A percentile compares a stretch with the other conserved stretches of the same genome.
phyloP scores from a whole-genome alignment of 2,797 vertebrate species.

The Enteromius radiatus region DNA sequence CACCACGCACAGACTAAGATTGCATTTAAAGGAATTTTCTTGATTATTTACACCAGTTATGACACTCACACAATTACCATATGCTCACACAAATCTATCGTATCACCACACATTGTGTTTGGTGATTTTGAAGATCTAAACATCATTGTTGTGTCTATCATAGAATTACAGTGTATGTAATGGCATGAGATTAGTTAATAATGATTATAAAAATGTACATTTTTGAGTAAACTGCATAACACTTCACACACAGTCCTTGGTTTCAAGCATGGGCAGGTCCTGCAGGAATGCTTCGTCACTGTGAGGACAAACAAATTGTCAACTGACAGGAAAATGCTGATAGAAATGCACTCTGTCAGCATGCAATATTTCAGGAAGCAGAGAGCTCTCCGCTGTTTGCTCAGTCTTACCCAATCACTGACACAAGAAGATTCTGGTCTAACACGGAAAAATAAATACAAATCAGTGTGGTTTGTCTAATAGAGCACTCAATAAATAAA shows the following conservation, averaged over 20 bases:
- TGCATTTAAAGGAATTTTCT: background rate
- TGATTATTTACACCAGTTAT: background rate
- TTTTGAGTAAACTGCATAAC: background rate
- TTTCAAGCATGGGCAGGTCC: constrained; percentile 10
- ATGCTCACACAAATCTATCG: background rate
- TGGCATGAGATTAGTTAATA: background rate
- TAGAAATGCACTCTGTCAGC: constrained; percentile 22
- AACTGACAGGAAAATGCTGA: constrained; percentile 23
- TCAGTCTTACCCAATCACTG: background rate
- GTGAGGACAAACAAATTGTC: constrained; percentile 6
- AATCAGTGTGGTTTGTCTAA: background rate
- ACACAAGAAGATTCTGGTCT: background rate
- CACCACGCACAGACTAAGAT: background rate
- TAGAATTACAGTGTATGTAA: background rate
- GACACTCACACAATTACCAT: background rate
- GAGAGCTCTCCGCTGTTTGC: background rate
- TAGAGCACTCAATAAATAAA: background rate
- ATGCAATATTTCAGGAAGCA: constrained; percentile 30
- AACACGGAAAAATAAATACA: background rate
- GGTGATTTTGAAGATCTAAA: background rate
- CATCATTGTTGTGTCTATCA: background rate
- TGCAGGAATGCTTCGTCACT: constrained; percentile 29
- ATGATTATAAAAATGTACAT: no score
- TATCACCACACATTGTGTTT: background rate
- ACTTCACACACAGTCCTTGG: background rate